These are phyloP conservation scores for Lithobates sylvaticus DNA, from an alignment of 2,797 vertebrate genomes.

Conservation along the genomic window DNA sequence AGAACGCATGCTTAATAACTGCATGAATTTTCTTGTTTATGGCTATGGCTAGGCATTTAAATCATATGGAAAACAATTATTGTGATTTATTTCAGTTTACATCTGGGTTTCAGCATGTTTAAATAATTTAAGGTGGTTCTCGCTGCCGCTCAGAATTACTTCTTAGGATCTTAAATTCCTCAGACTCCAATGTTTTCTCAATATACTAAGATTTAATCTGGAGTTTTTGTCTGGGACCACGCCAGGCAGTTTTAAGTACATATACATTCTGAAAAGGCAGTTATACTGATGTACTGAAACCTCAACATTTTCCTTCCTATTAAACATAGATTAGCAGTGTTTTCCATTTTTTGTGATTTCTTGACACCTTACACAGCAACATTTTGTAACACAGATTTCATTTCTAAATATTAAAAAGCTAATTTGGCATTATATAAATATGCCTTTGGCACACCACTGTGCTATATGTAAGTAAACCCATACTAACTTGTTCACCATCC, in stretches of 20 bases:
- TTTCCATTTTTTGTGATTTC: not conserved
- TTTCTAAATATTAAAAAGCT: not conserved
- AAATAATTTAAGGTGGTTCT: conserved; percentile 2
- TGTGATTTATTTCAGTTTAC: not conserved
- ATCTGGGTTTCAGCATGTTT: conserved; percentile 1
- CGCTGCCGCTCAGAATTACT: not conserved
- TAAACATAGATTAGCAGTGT: not conserved
- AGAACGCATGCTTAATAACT: not conserved
- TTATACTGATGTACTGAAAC: not conserved
- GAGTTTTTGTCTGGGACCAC: not conserved
- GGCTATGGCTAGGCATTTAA: not conserved
- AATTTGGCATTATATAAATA: not conserved
- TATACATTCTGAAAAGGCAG: not conserved
- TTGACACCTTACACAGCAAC: not conserved
- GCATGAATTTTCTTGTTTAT: too few relatives aligned
- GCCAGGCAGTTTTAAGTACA: not conserved
- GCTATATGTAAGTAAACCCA: not conserved
- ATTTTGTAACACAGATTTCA: not conserved
- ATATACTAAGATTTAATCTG: conserved; percentile 14
- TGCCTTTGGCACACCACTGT: not conserved
- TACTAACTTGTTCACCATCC: not conserved
- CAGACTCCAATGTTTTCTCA: not conserved
- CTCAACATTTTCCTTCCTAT: not conserved
- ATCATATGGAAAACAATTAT: not conserved
- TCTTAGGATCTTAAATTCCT: not conserved